Conservation (phyloP, 1,140 invertebrate genomes). For the Goniozus legneri region DNA sequence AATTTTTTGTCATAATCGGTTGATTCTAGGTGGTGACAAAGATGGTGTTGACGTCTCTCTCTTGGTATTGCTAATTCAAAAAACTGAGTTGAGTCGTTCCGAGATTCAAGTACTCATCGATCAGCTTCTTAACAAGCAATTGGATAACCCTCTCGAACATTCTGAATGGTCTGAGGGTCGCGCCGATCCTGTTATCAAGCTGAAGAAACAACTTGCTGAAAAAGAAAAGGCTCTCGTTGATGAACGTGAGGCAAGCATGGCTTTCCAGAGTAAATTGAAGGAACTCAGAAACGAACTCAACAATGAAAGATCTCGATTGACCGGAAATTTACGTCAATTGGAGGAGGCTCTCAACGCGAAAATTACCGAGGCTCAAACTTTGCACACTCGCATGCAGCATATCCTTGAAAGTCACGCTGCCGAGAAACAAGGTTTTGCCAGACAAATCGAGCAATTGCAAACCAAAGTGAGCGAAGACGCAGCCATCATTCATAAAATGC, state of each 20-base stretch:
- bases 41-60: conserved; percentile 66
- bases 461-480: conserved; percentile 60
- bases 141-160: conserved; percentile 68
- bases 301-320: conserved; percentile 59
- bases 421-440: conserved; percentile 53
- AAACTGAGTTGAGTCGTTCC: conserved; percentile 73
- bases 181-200: conserved; percentile 76
- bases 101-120: conserved; percentile 88
- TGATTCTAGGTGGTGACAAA: conserved; percentile 56
- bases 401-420: conserved; percentile 58
- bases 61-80: conserved; percentile 70
- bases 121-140: conserved; percentile 80
- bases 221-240: conserved; percentile 71
- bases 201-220: conserved; percentile 83
- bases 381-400: conserved; percentile 61
- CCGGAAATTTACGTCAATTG: conserved; percentile 55
- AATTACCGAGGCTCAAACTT: conserved; percentile 56
- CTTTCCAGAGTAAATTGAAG: conserved; percentile 71
- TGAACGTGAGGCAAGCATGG: conserved; percentile 67
- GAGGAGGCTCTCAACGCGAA: conserved; percentile 58
- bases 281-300: conserved; percentile 73
- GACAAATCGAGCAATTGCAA: conserved; percentile 58
- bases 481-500: conserved; percentile 53
- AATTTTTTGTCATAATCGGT: not conserved
- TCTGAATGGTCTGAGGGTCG: conserved; percentile 86